A percentile compares a stretch with the other conserved stretches of the same genome.
Evolutionary conservation across 1,140 invertebrate species (phyloP).

Genomic region (Ectropis grisescens): DNA sequence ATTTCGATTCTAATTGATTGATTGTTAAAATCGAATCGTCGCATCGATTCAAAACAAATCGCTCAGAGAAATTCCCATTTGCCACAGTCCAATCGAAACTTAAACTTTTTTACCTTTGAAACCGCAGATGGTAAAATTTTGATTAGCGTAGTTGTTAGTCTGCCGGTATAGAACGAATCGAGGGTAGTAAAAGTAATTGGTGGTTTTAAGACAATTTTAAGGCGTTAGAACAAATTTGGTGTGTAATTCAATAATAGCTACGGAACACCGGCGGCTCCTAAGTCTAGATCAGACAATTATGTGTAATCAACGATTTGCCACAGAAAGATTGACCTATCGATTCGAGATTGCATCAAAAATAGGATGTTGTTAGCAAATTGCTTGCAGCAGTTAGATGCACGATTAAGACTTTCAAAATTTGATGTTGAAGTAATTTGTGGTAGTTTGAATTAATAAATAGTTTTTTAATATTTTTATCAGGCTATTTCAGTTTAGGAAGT

Average conservation of each 20-base stretch:
- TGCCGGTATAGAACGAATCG: slow-evolving; percentile 22
- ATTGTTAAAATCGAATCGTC: slow-evolving; percentile 59
- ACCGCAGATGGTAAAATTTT: no score
- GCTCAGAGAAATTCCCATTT: slow-evolving; percentile 29
- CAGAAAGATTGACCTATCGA: slow-evolving; percentile 33
- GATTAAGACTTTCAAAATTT: no score
- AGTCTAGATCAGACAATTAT: slow-evolving; percentile 40
- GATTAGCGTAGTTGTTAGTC: no score
- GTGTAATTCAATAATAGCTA: slow-evolving; percentile 60
- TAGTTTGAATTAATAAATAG: no score
- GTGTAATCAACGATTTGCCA: slow-evolving; percentile 51
- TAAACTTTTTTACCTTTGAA: no score
- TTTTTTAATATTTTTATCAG: no score
- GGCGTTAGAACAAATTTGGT: slow-evolving; percentile 42
- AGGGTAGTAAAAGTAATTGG: slow-evolving; percentile 40
- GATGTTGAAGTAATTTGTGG: no score
- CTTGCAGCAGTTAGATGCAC: no score
- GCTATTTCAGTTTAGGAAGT: no score
- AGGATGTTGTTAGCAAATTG: no score
- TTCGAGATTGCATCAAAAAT: no score
- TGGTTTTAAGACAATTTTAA: slow-evolving; percentile 24
- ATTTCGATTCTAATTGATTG: slow-evolving; percentile 35
- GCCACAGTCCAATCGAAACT: no score
- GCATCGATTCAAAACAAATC: slow-evolving; percentile 40
- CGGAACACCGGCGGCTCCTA: slow-evolving; percentile 59